Evolutionary conservation across 2,113 vertebrate species (phyloP), one percentile per base, ranked within the genome.

Genomic region (Myotis lucifugus): DNA sequence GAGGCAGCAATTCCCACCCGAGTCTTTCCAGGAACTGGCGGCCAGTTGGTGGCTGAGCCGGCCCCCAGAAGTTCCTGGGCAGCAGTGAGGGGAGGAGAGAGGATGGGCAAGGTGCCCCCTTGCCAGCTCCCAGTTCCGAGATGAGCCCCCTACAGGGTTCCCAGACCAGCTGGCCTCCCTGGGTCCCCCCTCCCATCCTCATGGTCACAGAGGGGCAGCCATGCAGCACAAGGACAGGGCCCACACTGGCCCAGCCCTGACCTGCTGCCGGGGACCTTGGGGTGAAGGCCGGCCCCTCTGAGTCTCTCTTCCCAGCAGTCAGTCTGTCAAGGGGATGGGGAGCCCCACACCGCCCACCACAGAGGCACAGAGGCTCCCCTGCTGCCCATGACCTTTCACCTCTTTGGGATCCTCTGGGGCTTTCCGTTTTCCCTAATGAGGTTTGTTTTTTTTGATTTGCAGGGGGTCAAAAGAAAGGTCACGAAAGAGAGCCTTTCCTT

Each of bases 11-110:
- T 40, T 23, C 70, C 76, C 66, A 6, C 11, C 1, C 34, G 6
- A 32, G 66, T 12, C 93, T 88, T 96, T 95, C 94, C 94, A 94
- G 90, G 97, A 95, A 82, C 46, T 27, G 69, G 85, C 40, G 40
- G 90, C 77, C 2, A 21, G n/a, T 67, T 14, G 4, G 72, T 1
- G 40, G 82, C 67, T 27, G 61, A 21, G 79, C 88, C 1, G 1
- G 34, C 78, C 73, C 54, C 66, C 21, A 1, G 52, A 27, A 72
- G 21, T 10, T 37, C 69, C 4, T 0, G 29, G 73, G 59, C 21
- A 29, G 73, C 1, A 2, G n/a, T 8, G 46, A 25, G 27, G 1
- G 6, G 3, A 2, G 9, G 19, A 21, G 11, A 42, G 50, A 37
- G 32, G 42, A 37, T 37, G 59, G 46, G 4, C 0, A 10, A 21